Conservation (phyloP, 92 coral and sea anemone genomes). For the Epizoanthus stellaris region DNA sequence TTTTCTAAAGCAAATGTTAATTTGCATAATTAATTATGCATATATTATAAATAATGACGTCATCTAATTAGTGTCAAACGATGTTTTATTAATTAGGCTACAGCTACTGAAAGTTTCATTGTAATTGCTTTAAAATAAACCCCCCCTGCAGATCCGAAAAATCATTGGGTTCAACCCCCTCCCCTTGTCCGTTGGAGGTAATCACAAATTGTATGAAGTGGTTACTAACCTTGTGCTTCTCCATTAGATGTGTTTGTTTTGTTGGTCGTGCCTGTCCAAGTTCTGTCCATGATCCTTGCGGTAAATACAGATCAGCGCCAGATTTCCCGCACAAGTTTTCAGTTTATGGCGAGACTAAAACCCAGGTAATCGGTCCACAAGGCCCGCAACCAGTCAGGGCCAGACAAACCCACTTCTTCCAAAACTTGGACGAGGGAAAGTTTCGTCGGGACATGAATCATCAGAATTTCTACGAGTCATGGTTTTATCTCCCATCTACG, state of each 20-base stretch:
- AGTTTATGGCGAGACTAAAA: conserved; percentile 7
- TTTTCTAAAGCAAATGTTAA: too few relatives aligned
- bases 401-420: conserved; percentile 5
- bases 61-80: too few relatives aligned
- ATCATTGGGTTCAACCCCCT: too few relatives aligned
- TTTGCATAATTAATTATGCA: too few relatives aligned
- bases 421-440: conserved; percentile 4
- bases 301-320: conserved; percentile 20
- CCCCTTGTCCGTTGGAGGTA: too few relatives aligned
- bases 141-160: too few relatives aligned
- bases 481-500: conserved; percentile 32
- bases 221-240: background rate
- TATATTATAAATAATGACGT: too few relatives aligned
- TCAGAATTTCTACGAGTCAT: conserved; percentile 29
- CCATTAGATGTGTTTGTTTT: conserved; percentile 30
- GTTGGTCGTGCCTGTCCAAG: conserved; percentile 18
- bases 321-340: background rate
- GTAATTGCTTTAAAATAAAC: too few relatives aligned
- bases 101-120: too few relatives aligned
- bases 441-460: conserved; percentile 8
- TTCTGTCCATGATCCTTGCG: background rate
- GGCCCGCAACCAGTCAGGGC: conserved; percentile 27
- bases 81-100: too few relatives aligned
- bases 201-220: too few relatives aligned
- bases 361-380: conserved; percentile 10